Percentiles rank a stretch among this genome's conserved stretches.
phyloP scores from a whole-genome alignment of 2,113 vertebrate species.

The Heptranchias perlo region DNA sequence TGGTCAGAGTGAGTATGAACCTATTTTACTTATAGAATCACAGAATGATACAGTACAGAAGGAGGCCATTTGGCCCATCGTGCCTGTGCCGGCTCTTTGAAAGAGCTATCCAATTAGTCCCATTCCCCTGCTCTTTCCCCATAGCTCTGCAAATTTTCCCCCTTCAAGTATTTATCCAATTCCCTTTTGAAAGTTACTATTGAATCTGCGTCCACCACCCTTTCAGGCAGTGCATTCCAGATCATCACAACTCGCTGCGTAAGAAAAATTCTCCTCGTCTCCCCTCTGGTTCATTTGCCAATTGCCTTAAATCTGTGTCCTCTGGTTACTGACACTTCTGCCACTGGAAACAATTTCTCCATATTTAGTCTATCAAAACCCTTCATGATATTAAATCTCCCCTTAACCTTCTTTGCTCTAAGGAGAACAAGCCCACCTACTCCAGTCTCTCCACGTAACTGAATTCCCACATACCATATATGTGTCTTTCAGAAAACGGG shows the following conservation, averaged over 20 bases:
- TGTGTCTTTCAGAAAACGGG: not conserved
- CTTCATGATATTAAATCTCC: not conserved
- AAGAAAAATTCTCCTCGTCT: not conserved
- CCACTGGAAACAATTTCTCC: not conserved
- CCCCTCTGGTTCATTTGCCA: not conserved
- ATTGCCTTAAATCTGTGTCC: not conserved
- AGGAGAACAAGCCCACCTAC: not conserved
- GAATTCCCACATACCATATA: not conserved
- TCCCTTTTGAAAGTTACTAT: not conserved
- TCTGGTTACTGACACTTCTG: not conserved
- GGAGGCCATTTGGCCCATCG: not conserved
- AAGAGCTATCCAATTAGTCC: too few species aligned
- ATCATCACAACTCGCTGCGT: not conserved
- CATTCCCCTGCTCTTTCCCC: too few species aligned
- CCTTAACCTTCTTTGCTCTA: not conserved
- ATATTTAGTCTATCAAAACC: not conserved
- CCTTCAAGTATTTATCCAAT: not conserved
- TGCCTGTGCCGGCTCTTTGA: too few species aligned
- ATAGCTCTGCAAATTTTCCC: not conserved
- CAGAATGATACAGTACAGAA: not conserved
- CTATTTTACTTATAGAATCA: not conserved
- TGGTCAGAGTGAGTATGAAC: slow-evolving; percentile 52
- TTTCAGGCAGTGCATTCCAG: not conserved
- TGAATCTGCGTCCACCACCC: not conserved
- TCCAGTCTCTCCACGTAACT: not conserved